phyloP scores from a whole-genome alignment of 2,888 invertebrate species.

The Mimas tiliae region DNA sequence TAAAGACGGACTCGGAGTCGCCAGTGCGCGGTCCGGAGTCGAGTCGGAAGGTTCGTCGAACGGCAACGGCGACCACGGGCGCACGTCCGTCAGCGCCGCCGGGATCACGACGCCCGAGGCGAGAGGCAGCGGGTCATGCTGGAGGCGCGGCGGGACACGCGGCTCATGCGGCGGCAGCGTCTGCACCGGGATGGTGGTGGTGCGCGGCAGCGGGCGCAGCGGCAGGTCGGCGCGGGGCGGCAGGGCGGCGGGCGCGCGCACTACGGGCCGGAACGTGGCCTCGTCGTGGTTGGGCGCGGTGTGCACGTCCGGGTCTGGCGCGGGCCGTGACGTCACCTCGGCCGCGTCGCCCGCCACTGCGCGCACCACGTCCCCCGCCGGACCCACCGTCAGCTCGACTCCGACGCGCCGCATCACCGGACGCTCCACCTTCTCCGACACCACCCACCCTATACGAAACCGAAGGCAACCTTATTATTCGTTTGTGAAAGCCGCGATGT shows the following conservation, averaged over 20 bases:
- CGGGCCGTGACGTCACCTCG: constrained; percentile 64
- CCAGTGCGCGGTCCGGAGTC: constrained; percentile 46
- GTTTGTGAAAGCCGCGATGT: constrained; percentile 29
- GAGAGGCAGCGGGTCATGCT: constrained; percentile 39
- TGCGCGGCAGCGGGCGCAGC: constrained; percentile 62
- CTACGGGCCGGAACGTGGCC: constrained; percentile 88
- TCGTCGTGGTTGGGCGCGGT: constrained; percentile 86
- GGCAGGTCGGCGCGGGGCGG: constrained; percentile 53
- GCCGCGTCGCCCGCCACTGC: constrained; percentile 50
- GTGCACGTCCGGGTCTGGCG: constrained; percentile 71
- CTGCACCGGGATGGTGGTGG: constrained; percentile 72
- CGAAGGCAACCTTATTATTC: constrained; percentile 89
- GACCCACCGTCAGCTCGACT: constrained; percentile 90
- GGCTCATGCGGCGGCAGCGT: constrained; percentile 42
- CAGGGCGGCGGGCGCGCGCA: constrained; percentile 78
- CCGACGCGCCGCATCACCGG: constrained; percentile 70
- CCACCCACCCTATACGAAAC: constrained; percentile 89
- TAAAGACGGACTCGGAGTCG: constrained; percentile 45
- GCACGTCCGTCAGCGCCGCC: constrained; percentile 42
- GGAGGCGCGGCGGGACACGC: constrained; percentile 41
- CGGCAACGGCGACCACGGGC: constrained; percentile 41
- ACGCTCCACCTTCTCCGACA: constrained; percentile 57
- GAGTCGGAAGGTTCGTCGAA: constrained; percentile 21
- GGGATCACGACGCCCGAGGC: constrained; percentile 46
- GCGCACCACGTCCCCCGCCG: constrained; percentile 89